Percentiles rank a stretch among this genome's conserved stretches.
phyloP scores from a whole-genome alignment of 2,113 vertebrate species.

The Melanostigma gelatinosum region DNA sequence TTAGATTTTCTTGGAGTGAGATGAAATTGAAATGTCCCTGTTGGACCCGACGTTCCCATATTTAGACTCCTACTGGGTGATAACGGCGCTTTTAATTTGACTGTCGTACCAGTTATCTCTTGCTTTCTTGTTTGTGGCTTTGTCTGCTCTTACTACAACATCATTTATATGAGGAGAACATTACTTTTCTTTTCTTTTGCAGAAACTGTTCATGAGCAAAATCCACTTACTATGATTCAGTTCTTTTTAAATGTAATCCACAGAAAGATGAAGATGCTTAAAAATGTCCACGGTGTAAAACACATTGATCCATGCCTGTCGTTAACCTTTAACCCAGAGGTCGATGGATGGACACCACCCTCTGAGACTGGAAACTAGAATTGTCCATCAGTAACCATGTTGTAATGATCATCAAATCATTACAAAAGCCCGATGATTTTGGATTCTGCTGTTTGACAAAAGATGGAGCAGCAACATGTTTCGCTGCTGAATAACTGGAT shows the following conservation, averaged over 20 bases:
- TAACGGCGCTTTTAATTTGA: background rate
- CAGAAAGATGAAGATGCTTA: background rate
- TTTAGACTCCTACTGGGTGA: slow-evolving; percentile 13
- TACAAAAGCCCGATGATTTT: no score
- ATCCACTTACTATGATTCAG: background rate
- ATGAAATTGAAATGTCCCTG: slow-evolving; percentile 12
- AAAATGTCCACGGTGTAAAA: background rate
- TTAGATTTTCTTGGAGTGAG: slow-evolving; percentile 27
- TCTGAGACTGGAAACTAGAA: slow-evolving; percentile 53
- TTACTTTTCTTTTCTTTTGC: no score
- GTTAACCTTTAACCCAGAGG: slow-evolving; percentile 71
- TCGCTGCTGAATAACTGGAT: background rate
- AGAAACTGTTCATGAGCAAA: background rate
- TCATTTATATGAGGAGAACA: background rate
- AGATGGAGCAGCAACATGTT: background rate
- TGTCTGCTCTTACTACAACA: background rate
- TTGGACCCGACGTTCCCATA: background rate
- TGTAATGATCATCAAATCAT: no score
- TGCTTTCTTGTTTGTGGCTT: background rate
- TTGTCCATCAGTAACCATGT: background rate
- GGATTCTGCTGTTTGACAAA: background rate
- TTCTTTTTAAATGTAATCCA: background rate
- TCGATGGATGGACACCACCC: slow-evolving; percentile 77
- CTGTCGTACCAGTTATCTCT: no score
- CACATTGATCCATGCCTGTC: background rate